These are phyloP conservation scores for Tretioscincus oriximinensis DNA, from an alignment of 2,113 vertebrate species.

Conservation along the genomic window DNA sequence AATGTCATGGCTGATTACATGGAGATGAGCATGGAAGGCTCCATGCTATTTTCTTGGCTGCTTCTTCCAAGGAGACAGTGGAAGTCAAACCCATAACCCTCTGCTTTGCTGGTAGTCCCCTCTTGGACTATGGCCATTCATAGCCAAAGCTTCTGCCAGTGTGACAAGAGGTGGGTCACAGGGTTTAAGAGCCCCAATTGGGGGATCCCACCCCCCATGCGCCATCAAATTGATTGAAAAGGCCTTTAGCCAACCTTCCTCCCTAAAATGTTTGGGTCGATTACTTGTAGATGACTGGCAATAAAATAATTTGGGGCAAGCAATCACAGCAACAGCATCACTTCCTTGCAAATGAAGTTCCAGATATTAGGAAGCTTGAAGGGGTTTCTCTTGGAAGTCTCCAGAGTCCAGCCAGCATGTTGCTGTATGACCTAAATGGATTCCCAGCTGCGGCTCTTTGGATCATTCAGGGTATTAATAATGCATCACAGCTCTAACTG, in stretches of 20 bases:
- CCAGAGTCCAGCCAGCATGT: background rate
- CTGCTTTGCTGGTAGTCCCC: too few species aligned
- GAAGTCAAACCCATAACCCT: too few species aligned
- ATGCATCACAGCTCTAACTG: slow-evolving; percentile 2
- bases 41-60: too few species aligned
- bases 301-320: background rate
- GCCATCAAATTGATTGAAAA: background rate
- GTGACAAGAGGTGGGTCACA: too few species aligned
- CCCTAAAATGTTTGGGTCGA: background rate
- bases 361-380: background rate
- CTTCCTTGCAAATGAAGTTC: background rate
- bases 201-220: too few species aligned
- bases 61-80: too few species aligned
- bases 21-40: too few species aligned
- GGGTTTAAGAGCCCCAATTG: too few species aligned
- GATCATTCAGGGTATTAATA: slow-evolving; percentile 44
- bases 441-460: slow-evolving; percentile 14
- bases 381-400: background rate
- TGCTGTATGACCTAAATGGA: slow-evolving; percentile 27
- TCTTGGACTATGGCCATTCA: too few species aligned
- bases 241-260: background rate
- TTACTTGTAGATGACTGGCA: background rate
- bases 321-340: background rate
- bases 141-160: too few species aligned
- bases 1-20: too few species aligned